Evolutionary conservation across 2,888 invertebrate genomes (phyloP), one percentile per base, ranked within the genome.

Genomic region (Schizaphis graminum): DNA sequence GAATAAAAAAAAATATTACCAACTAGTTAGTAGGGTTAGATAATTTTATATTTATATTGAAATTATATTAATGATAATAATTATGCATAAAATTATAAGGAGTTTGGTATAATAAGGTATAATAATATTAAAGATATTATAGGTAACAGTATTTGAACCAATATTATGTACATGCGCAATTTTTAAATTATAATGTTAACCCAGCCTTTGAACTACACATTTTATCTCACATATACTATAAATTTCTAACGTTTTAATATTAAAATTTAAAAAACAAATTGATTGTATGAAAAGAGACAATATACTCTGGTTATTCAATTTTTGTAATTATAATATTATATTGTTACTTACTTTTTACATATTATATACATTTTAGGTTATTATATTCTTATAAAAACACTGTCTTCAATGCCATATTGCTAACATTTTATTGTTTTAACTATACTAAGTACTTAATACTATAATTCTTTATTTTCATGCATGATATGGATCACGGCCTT

Each of bases 401-500:
- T 35, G 35, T 77, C 35, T 77, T 35, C 21, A 77, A 77, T 77
- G 21, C 35, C 21, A 77, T 35, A 21, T 35, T 77, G 21, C 21
- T 21, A 77, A 35, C 77, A 77, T 77, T 77, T 77, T 35, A 77
- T 35, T 35, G 77, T 35, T 35, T 77, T 77, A 35, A 77, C 35
- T 35, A n/a, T 77, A 16, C 35, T 21, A 77, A 77, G 35, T 35
- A 77, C 35, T 77, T 77, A 35, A 77, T 77, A 77, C 7, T 77
- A 67, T n/a, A 77, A 77, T 77, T 77, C 35, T 77, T 35, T 77
- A 35, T 21, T 77, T 77, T 77, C 77, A 77, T 35, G 77, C 77
- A 77, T 35, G 77, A 77, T 77, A 77, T 77, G 77, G 35, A 77
- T 77, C 77, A 77, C 77, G 77, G 77, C 77, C 77, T 77, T 77